These are phyloP conservation scores for Enhydra lutris DNA, from an alignment of 2,113 vertebrate genomes.

Conservation along the genomic window DNA sequence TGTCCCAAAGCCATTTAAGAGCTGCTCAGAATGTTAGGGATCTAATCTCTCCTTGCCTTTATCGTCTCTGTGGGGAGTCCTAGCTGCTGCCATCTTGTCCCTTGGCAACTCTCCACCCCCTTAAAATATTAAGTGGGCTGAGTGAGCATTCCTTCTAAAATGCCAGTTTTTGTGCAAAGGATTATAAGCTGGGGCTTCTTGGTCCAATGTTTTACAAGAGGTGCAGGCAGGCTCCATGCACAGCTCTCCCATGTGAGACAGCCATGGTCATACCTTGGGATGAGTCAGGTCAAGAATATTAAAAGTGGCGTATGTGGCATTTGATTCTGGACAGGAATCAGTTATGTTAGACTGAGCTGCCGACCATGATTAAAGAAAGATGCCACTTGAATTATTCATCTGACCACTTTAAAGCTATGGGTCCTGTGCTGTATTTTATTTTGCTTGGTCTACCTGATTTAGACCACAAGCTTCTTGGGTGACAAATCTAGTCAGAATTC, in stretches of 20 bases:
- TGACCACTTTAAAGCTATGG: background rate
- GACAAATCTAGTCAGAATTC: background rate
- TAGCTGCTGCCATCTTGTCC: background rate
- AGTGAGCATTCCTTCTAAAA: background rate
- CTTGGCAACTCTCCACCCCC: background rate
- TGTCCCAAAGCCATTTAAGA: background rate
- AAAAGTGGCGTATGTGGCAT: background rate
- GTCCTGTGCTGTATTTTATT: background rate
- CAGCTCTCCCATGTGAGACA: background rate
- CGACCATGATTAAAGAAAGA: background rate
- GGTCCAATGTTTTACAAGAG: background rate
- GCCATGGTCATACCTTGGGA: background rate
- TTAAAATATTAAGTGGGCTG: background rate
- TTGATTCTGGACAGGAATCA: background rate
- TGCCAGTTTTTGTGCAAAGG: background rate
- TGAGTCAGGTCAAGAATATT: background rate
- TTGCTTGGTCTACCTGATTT: background rate
- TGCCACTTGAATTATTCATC: background rate
- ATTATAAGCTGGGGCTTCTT: background rate
- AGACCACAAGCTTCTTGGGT: background rate
- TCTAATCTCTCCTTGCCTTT: background rate
- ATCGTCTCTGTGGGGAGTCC: background rate
- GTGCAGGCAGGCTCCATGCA: background rate
- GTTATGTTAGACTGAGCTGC: background rate
- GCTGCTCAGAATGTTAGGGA: background rate